Percentiles rank a stretch among this genome's conserved stretches.
phyloP scores from a whole-genome alignment of 2,797 vertebrate genomes.

The Choloepus didactylus region DNA sequence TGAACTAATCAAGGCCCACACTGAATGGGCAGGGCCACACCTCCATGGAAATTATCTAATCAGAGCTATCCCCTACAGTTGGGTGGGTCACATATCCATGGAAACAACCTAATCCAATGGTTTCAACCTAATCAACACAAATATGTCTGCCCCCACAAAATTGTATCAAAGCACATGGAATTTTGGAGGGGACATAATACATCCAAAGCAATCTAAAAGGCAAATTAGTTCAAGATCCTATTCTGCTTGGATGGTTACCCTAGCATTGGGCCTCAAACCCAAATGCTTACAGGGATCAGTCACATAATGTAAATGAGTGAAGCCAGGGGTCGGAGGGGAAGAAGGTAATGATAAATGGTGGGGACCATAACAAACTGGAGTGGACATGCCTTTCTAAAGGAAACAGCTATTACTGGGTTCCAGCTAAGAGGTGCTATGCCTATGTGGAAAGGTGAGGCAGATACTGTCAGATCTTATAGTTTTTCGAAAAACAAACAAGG shows the following conservation, averaged over 20 bases:
- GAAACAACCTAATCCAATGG: too few relatives aligned
- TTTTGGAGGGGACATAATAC: too few relatives aligned
- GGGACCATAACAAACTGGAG: neutral
- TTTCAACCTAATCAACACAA: too few relatives aligned
- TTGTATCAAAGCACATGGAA: too few relatives aligned
- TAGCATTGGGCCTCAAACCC: neutral
- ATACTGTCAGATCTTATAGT: neutral
- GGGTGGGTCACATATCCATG: too few relatives aligned
- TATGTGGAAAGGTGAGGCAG: neutral
- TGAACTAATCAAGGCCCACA: too few relatives aligned
- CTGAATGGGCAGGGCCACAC: too few relatives aligned
- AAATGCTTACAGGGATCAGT: neutral
- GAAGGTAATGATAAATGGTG: neutral
- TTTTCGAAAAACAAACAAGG: neutral
- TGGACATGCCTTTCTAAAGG: neutral
- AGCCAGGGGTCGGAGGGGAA: neutral
- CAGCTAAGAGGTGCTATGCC: neutral
- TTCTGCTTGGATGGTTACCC: neutral
- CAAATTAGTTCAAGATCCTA: neutral
- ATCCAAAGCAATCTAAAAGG: neutral
- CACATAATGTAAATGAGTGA: neutral
- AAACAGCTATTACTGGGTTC: neutral
- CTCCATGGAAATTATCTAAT: too few relatives aligned
- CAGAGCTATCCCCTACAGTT: too few relatives aligned
- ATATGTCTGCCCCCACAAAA: too few relatives aligned